Percentiles rank a stretch among this genome's conserved stretches.
Conservation (phyloP, 2,888 invertebrate species). For the Nemurella pictetii region DNA sequence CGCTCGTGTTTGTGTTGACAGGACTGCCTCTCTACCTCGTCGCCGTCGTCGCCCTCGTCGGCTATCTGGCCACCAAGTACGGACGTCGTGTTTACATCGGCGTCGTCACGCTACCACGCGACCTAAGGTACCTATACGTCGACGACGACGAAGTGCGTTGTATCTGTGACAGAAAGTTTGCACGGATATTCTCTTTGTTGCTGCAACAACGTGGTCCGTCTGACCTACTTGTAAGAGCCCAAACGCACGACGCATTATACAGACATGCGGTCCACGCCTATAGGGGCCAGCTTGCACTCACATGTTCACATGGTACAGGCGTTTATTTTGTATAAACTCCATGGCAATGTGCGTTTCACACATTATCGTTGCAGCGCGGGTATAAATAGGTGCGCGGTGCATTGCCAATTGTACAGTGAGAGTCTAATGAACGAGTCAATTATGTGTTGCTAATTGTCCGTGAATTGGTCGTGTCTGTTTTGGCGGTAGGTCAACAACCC, state of each 20-base stretch:
- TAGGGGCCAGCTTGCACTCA: neutral
- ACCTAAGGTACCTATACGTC: conserved; percentile 69
- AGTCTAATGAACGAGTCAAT: neutral
- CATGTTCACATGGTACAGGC: neutral
- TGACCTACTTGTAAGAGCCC: conserved; percentile 13
- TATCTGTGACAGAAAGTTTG: neutral
- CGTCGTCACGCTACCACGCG: conserved; percentile 66
- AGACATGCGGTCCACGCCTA: conserved; percentile 42
- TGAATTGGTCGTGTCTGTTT: neutral
- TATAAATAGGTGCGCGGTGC: neutral
- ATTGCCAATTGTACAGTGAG: neutral
- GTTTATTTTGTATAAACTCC: neutral
- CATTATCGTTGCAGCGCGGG: neutral
- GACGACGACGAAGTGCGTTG: neutral
- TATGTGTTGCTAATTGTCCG: neutral
- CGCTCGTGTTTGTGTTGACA: neutral
- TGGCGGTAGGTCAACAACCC: neutral
- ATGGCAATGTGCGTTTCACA: neutral
- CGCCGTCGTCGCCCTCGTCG: conserved; percentile 47
- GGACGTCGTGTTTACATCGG: conserved; percentile 63
- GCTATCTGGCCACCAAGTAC: conserved; percentile 60
- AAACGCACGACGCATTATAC: no score
- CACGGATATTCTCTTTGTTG: neutral
- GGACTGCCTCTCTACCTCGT: neutral
- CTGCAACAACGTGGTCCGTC: neutral